These are phyloP conservation scores for Rhinogobius similis DNA, from an alignment of 2,113 vertebrate genomes.

Conservation along the genomic window DNA sequence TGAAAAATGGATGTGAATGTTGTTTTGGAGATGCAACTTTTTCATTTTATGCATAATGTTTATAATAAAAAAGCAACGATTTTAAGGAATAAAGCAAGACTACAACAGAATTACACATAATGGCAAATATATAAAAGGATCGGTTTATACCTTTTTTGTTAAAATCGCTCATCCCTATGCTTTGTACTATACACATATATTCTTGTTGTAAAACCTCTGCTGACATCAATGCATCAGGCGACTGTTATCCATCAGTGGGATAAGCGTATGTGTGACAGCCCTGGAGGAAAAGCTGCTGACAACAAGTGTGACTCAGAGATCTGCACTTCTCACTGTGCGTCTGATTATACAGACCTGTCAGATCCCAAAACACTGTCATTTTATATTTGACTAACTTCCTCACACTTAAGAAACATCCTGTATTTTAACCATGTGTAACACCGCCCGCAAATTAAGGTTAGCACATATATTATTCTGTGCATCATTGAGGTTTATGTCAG, in stretches of 20 bases:
- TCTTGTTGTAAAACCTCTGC: not conserved
- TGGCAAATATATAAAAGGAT: too few relatives aligned
- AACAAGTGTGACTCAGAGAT: conserved; percentile 2
- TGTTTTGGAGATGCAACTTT: too few relatives aligned
- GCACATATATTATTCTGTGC: not conserved
- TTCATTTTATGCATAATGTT: too few relatives aligned
- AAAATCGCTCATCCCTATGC: too few relatives aligned
- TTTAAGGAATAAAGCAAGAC: too few relatives aligned
- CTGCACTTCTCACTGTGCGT: not conserved
- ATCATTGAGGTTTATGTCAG: not conserved
- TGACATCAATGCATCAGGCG: not conserved
- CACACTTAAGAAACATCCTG: not conserved
- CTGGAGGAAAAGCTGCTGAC: not conserved
- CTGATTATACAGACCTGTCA: not conserved
- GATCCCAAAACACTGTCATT: not conserved
- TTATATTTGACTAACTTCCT: not conserved
- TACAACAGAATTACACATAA: too few relatives aligned
- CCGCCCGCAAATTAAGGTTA: not conserved
- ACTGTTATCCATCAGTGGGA: not conserved
- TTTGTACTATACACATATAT: too few relatives aligned
- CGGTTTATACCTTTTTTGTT: too few relatives aligned
- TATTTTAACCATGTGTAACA: not conserved
- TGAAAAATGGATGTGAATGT: too few relatives aligned
- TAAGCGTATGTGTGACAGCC: not conserved
- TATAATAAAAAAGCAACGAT: too few relatives aligned